Evolutionary conservation across 2,888 invertebrate genomes (phyloP).

Genomic region (Plemyria rubiginata): DNA sequence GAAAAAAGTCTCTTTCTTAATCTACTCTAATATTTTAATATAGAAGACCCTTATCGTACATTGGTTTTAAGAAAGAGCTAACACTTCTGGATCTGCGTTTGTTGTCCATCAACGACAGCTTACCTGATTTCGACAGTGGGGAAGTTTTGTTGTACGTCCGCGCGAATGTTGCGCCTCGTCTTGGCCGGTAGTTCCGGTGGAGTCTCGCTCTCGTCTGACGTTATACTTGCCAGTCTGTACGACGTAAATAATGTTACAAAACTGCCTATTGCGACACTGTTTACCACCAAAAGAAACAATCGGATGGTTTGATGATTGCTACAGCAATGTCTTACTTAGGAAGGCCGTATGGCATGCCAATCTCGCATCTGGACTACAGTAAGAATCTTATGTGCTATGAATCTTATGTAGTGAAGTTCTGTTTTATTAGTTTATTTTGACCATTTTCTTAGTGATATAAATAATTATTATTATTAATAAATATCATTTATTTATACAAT

Average conservation of each 20-base stretch:
- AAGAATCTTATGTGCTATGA: constrained; percentile 2
- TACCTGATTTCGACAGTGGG: constrained; percentile 37
- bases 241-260: constrained; percentile 39
- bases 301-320: constrained; percentile 14
- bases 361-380: constrained; percentile 13
- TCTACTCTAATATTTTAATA: background rate
- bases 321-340: constrained; percentile 12
- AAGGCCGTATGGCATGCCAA: constrained; percentile 13
- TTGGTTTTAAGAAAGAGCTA: too few relatives aligned
- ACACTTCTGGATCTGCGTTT: background rate
- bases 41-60: background rate
- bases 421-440: background rate
- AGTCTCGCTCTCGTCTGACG: constrained; percentile 76
- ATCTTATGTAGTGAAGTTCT: background rate
- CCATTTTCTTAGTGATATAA: too few relatives aligned
- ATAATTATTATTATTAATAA: too few relatives aligned
- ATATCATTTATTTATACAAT: too few relatives aligned
- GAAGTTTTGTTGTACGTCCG: constrained; percentile 70
- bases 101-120: constrained; percentile 18
- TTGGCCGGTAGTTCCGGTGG: constrained; percentile 87
- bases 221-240: constrained; percentile 72
- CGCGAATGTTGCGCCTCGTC: constrained; percentile 78
- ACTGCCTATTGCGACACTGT: constrained; percentile 28
- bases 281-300: constrained; percentile 15
- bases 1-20: background rate